Evolutionary conservation across 2,888 invertebrate species (phyloP).

Genomic region (Stegophylla sp.): DNA sequence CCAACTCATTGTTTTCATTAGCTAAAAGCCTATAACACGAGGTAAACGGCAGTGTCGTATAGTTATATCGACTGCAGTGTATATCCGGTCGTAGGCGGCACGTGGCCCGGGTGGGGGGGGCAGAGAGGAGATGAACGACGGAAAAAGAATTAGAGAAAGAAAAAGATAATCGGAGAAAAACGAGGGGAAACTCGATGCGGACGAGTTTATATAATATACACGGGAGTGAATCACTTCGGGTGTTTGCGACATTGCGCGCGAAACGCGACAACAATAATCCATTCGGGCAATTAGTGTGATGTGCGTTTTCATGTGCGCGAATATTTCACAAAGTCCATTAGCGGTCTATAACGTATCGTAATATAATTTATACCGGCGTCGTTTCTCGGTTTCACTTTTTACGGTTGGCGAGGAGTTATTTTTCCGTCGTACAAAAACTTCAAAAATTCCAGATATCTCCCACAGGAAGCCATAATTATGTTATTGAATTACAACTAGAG

Average conservation of each 20-base stretch:
- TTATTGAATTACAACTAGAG: no score
- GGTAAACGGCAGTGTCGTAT: neutral
- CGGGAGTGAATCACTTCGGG: neutral
- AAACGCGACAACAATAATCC: slow-evolving; percentile 1
- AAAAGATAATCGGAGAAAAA: neutral
- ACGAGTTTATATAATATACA: neutral
- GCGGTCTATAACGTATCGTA: no score
- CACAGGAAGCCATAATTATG: no score
- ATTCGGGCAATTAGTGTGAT: neutral
- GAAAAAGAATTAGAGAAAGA: neutral
- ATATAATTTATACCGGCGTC: no score
- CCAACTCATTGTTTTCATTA: slow-evolving; percentile 38
- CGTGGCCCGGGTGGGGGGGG: neutral
- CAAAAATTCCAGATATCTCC: no score
- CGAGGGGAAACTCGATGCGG: slow-evolving; percentile 6
- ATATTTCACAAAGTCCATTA: no score
- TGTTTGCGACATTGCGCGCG: neutral
- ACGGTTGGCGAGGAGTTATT: no score
- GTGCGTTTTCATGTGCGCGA: no score
- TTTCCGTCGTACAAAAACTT: no score
- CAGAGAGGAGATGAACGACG: neutral
- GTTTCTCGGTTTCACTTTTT: no score
- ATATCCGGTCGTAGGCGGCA: neutral
- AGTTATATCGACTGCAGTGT: slow-evolving; percentile 34
- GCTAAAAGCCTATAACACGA: slow-evolving; percentile 31